These are phyloP conservation scores for Siphamia tubifer DNA, from an alignment of 2,113 vertebrate genomes.

Conservation along the genomic window DNA sequence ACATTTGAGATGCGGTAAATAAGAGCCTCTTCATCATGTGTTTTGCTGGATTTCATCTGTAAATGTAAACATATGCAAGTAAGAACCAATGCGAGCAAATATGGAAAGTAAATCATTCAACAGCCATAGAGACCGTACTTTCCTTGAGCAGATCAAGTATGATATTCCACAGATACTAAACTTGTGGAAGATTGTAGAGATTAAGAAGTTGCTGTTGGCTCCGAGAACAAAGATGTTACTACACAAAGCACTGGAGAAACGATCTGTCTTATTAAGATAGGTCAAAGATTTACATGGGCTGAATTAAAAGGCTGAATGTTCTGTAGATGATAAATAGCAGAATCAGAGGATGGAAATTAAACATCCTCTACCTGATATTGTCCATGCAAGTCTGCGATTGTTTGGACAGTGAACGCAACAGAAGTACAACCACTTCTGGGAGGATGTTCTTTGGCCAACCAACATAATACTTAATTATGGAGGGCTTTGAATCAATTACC, in stretches of 20 bases:
- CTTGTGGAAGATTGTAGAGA: slow-evolving; percentile 1
- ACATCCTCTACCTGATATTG: slow-evolving; percentile 12
- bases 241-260: background rate
- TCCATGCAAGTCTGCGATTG: slow-evolving; percentile 36
- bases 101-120: background rate
- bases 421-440: slow-evolving; percentile 53
- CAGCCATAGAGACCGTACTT: background rate
- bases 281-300: slow-evolving; percentile 32
- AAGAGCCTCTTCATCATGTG: slow-evolving; percentile 15
- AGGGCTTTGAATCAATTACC: slow-evolving; percentile 69
- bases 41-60: slow-evolving; percentile 8
- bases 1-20: slow-evolving; percentile 5
- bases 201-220: slow-evolving; percentile 27
- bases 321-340: slow-evolving; percentile 23
- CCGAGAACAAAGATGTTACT: background rate
- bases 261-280: background rate
- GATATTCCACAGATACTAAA: background rate
- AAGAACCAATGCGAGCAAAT: background rate
- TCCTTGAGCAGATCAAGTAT: background rate
- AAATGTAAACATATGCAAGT: background rate
- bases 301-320: slow-evolving; percentile 10
- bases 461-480: slow-evolving; percentile 69
- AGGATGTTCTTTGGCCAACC: slow-evolving; percentile 63
- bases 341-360: slow-evolving; percentile 18
- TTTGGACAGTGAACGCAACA: slow-evolving; percentile 39